These are phyloP conservation scores for Oligia latruncula DNA, from an alignment of 2,888 invertebrate species.

Conservation along the genomic window DNA sequence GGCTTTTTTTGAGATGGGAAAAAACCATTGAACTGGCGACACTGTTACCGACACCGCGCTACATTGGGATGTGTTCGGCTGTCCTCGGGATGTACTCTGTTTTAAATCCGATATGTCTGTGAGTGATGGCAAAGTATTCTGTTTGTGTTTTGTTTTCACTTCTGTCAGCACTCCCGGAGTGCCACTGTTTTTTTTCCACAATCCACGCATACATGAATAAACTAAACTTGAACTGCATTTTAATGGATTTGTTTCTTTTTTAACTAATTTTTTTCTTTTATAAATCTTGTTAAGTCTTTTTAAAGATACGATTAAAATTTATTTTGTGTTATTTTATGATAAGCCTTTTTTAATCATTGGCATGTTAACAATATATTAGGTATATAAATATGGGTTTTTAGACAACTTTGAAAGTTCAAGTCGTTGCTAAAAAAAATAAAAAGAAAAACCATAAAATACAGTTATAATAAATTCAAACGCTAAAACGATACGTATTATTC, in stretches of 20 bases:
- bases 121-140: no score
- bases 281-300: not conserved
- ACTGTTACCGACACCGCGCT: no score
- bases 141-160: no score
- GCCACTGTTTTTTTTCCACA: no score
- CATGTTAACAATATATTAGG: not conserved
- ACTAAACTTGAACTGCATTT: not conserved
- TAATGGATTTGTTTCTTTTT: not conserved
- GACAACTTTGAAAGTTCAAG: not conserved
- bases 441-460: no score
- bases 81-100: no score
- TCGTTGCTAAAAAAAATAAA: no score
- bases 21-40: no score
- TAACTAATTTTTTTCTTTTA: not conserved
- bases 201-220: not conserved
- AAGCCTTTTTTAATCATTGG: not conserved
- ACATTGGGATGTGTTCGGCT: no score
- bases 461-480: not conserved
- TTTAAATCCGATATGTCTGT: no score
- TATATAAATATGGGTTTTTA: not conserved
- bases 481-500: not conserved
- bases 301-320: not conserved
- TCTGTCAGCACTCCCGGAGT: no score
- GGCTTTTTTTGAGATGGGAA: no score
- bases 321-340: not conserved